Evolutionary conservation across 2,888 invertebrate genomes (phyloP).

Genomic region (Drosophila eohydei): DNA sequence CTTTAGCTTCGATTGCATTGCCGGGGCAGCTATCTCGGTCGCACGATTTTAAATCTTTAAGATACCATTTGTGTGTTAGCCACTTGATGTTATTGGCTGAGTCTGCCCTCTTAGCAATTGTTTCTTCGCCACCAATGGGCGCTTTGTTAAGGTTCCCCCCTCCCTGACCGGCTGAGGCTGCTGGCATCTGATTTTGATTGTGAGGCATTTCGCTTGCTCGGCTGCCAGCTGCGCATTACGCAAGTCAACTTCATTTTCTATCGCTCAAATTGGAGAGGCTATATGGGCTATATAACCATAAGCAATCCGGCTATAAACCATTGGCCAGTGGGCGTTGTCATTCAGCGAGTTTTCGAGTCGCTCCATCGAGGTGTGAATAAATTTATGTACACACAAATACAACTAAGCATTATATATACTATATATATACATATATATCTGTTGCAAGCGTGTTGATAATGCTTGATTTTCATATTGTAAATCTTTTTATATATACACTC

Average conservation of each 20-base stretch:
- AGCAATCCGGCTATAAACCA: conserved; percentile 60
- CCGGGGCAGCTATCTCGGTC: conserved; percentile 53
- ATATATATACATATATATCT: conserved; percentile 1
- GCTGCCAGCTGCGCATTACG: conserved; percentile 74
- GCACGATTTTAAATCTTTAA: conserved; percentile 44
- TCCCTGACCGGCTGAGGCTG: background rate
- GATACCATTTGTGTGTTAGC: conserved; percentile 30
- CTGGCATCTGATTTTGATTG: conserved; percentile 13
- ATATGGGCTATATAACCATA: conserved; percentile 46
- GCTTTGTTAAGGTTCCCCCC: background rate
- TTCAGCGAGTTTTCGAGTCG: conserved; percentile 53
- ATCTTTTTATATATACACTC: conserved; percentile 32
- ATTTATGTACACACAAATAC: conserved; percentile 57
- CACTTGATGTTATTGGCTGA: conserved; percentile 61
- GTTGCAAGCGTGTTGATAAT: conserved; percentile 33
- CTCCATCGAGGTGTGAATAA: conserved; percentile 72
- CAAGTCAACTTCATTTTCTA: conserved; percentile 78
- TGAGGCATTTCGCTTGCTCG: conserved; percentile 46
- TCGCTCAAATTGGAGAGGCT: conserved; percentile 52
- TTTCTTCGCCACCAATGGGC: conserved; percentile 7
- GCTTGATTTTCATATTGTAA: conserved; percentile 36
- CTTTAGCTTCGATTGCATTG: conserved; percentile 55
- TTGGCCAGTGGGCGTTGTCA: conserved; percentile 74
- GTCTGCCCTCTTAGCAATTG: conserved; percentile 55
- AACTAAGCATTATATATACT: background rate